Evolutionary conservation across 2,888 invertebrate species (phyloP).

Genomic region (Machimus atricapillus): DNA sequence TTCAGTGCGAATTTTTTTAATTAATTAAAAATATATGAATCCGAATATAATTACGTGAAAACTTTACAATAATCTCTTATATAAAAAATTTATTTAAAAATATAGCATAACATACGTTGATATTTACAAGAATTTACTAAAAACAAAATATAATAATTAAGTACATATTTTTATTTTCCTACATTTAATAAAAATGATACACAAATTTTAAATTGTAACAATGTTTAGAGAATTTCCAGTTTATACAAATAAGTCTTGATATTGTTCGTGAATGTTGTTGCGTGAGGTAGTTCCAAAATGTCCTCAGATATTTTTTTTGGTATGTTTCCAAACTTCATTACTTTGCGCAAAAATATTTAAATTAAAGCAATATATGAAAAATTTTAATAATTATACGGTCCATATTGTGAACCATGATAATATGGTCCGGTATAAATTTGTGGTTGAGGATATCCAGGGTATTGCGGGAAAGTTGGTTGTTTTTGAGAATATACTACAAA

Average conservation of each 20-base stretch:
- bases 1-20: not conserved
- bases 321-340: not conserved
- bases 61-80: not conserved
- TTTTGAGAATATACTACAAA: slow-evolving; percentile 88
- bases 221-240: not conserved
- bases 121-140: not conserved
- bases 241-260: not conserved
- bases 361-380: not conserved
- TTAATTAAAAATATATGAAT: not conserved
- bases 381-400: slow-evolving; percentile 86
- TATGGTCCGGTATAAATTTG: slow-evolving; percentile 86
- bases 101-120: not conserved
- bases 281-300: not conserved
- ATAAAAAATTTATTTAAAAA: not conserved
- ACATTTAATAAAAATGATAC: not conserved
- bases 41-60: not conserved
- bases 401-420: slow-evolving; percentile 92
- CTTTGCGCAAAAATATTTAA: not conserved
- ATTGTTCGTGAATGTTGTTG: not conserved
- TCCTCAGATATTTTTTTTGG: not conserved
- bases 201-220: not conserved
- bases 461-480: slow-evolving; percentile 81
- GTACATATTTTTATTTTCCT: not conserved
- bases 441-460: slow-evolving; percentile 84
- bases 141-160: not conserved